Evolutionary conservation across 2,113 vertebrate genomes (phyloP), one percentile per base, ranked within the genome.

Genomic region (Hipposideros armiger): DNA sequence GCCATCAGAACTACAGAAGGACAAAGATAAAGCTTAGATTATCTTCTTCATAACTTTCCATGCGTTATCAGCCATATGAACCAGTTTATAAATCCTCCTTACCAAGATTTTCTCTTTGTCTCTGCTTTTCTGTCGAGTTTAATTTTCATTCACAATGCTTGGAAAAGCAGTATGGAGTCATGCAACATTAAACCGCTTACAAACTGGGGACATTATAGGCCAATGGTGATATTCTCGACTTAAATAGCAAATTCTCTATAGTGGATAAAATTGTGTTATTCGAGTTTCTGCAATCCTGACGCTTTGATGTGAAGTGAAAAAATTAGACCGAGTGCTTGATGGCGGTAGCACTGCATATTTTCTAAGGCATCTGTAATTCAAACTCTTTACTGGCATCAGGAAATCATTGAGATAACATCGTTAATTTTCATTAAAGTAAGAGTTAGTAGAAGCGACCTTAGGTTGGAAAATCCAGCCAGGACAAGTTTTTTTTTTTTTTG

Each of bases 361-460:
- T 92, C 70, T 32, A 96, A 92, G 92, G 95, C 72, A 97, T 86
- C 60, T 70, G 90, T 90, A 96, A 97, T 95, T 96, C 94, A 96
- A 94, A 94, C 97, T 94, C 91, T 92, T 96, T 64, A 74, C 64
- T 94, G 97, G 94, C 94, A 94, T 89, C 87, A 94, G 95, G 60
- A 90, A 85, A 97, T 98, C 95, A 67, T 9, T 86, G 7, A 87
- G 89, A 89, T 36, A 98, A 94, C 96, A 94, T 90, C 88, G 80
- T 67, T 88, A 58, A 95, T 98, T 96, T 96, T 97, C 95, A 96
- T 87, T 96, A 95, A 80, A 92, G 54, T 87, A 67, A 78, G 67
- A 96, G 84, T 58, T 81, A 72, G 76, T 40, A 60, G 77, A 94
- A 92, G 62, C 1, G 50, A 88, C 80, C 69, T 94, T 82, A 54